Evolutionary conservation across 2,113 vertebrate genomes (phyloP), one percentile per base, ranked within the genome.

Genomic region (Sminthopsis crassicaudata): DNA sequence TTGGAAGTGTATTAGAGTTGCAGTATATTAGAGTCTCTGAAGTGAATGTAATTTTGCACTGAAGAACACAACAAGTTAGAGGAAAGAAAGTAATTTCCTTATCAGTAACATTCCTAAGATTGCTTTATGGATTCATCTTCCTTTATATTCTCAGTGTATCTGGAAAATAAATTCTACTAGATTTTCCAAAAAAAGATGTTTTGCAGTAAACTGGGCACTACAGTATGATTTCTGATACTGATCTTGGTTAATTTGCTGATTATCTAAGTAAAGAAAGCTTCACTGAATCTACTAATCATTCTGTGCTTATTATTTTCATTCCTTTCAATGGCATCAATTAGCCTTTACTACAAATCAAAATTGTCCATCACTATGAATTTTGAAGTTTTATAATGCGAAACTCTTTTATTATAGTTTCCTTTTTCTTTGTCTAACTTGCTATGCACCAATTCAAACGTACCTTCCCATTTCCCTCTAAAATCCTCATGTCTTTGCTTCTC

Each of bases 1-100:
- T 93, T 57, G 30, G 8, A 51, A 93, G 57, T n/a, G n/a, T n/a
- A n/a, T n/a, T n/a, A n/a, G 92, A 6, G 23, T 96, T 93, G 90
- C 16, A 90, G n/a, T 94, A 26, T 36, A 11, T 89, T 25, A 67
- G n/a, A 95, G 25, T 7, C 12, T 91, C 27, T n/a, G 46, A 95
- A 96, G 57, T 95, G 50, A 92, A 92, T 93, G 54, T 89, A 91
- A 93, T 46, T 93, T 92, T 91, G 90, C 92, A 30, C 46, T 90
- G 36, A 2, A 52, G 76, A 93, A 93, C n/a, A 51, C 93, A 92
- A 76, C 60, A 67, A 90, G 7, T 14, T 53, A 55, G 14, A 96
- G 67, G 25, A 90, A 50, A 93, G 90, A 90, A 51, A 23, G 90
- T 19, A 94, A 2, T 93, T 90, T 91, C 54, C 46, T 55, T 52